Conservation (phyloP, 1,140 invertebrate species). For the Pseudobourletiella spinata region DNA sequence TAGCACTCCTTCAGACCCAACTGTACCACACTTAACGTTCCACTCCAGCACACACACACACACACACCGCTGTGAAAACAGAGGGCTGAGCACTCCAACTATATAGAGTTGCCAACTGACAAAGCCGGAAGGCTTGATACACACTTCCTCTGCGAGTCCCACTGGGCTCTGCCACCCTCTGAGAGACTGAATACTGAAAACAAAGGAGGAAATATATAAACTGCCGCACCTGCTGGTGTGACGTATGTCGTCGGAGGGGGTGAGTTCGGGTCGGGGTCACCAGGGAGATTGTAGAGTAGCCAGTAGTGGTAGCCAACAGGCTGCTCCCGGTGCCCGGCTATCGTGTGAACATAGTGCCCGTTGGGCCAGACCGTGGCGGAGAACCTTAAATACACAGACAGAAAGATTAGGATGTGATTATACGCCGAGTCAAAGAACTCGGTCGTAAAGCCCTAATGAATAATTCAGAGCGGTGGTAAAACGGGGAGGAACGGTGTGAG, state of each 20-base stretch:
- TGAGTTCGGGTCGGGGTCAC: conserved; percentile 61
- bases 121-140: not conserved
- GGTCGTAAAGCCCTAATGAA: not conserved
- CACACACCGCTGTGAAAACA: not conserved
- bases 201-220: not conserved
- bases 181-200: too few species aligned
- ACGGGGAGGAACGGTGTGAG: too few species aligned
- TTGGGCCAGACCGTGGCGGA: conserved; percentile 78
- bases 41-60: not conserved
- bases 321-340: conserved; percentile 74
- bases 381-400: conserved; percentile 48
- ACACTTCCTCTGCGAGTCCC: too few species aligned
- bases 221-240: conserved; percentile 63
- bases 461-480: too few species aligned
- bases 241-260: conserved; percentile 74
- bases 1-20: not conserved
- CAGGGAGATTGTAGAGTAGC: conserved; percentile 67
- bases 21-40: not conserved
- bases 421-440: not conserved
- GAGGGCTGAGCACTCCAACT: not conserved
- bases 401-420: not conserved
- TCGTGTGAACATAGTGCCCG: conserved; percentile 77
- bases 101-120: not conserved
- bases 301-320: conserved; percentile 80
- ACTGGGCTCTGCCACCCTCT: too few species aligned